Evolutionary conservation across 2,113 vertebrate genomes (phyloP).

Genomic region (Poeciliopsis turrubarensis): DNA sequence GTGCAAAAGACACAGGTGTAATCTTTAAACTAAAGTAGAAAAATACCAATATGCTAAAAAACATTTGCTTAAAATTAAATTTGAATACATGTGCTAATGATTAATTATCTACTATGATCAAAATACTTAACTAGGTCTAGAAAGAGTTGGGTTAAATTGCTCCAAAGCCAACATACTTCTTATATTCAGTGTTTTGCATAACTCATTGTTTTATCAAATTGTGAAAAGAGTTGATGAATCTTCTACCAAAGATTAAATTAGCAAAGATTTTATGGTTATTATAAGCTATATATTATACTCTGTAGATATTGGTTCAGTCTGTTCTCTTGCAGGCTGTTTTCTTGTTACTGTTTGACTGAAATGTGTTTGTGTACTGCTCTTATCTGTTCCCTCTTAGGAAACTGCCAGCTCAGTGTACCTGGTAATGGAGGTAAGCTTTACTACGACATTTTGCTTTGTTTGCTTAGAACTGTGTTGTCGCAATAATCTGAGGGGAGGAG

Average conservation of each 20-base stretch:
- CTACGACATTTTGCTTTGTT: constrained; percentile 48
- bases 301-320: not conserved
- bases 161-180: too few species aligned
- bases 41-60: too few species aligned
- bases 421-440: constrained; percentile 96
- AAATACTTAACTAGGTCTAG: too few species aligned
- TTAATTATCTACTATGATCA: too few species aligned
- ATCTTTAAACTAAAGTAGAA: too few species aligned
- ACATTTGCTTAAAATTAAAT: too few species aligned
- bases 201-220: too few species aligned
- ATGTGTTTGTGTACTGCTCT: constrained; percentile 61
- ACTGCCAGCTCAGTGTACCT: constrained; percentile 95
- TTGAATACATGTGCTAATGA: too few species aligned
- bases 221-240: too few species aligned
- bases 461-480: constrained; percentile 48
- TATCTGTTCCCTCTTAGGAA: constrained; percentile 82
- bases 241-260: not conserved
- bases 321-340: constrained; percentile 27
- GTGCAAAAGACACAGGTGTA: too few species aligned
- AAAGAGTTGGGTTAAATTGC: too few species aligned
- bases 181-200: too few species aligned
- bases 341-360: constrained; percentile 38
- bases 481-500: constrained; percentile 20
- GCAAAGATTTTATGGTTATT: not conserved
- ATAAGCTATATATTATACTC: not conserved